These are phyloP conservation scores for Centropyge bicolor DNA, from an alignment of 2,797 vertebrate genomes.

Conservation along the genomic window DNA sequence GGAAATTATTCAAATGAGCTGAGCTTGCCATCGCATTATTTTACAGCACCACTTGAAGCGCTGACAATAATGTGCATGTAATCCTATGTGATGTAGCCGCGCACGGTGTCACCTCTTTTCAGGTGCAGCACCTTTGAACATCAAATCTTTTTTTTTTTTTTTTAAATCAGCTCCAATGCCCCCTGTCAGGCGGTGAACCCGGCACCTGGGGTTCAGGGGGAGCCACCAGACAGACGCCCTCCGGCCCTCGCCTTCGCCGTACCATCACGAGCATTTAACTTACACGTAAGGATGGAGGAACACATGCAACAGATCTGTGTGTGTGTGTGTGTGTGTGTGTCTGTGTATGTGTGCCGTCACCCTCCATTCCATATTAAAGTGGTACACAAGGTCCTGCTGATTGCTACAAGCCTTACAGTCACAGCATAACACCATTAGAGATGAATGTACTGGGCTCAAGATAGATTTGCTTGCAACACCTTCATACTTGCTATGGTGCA, in stretches of 20 bases:
- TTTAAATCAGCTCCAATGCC: constrained; percentile 69
- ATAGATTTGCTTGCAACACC: constrained; percentile 67
- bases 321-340: constrained; percentile 61
- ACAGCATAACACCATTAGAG: constrained; percentile 68
- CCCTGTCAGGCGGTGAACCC: constrained; percentile 57
- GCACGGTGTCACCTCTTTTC: constrained; percentile 65
- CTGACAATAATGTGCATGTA: constrained; percentile 74
- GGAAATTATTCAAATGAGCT: constrained; percentile 82
- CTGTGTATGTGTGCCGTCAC: constrained; percentile 52
- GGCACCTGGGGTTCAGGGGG: constrained; percentile 41
- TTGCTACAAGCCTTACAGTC: constrained; percentile 74
- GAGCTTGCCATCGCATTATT: constrained; percentile 69
- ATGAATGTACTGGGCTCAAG: constrained; percentile 61
- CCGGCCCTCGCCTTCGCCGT: constrained; percentile 52
- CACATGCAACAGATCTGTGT: constrained; percentile 59
- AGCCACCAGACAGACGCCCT: constrained; percentile 58
- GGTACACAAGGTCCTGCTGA: constrained; percentile 71
- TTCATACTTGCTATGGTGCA: constrained; percentile 57
- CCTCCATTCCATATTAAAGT: constrained; percentile 68
- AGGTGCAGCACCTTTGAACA: constrained; percentile 79
- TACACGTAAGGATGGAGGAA: constrained; percentile 51
- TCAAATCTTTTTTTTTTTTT: constrained; percentile 63
- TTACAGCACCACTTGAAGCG: constrained; percentile 77
- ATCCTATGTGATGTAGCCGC: constrained; percentile 73
- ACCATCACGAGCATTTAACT: constrained; percentile 73